A percentile compares a stretch with the other conserved stretches of the same genome.
These are phyloP conservation scores for Zingel zingel DNA, from an alignment of 2,113 vertebrate species.

Conservation along the genomic window DNA sequence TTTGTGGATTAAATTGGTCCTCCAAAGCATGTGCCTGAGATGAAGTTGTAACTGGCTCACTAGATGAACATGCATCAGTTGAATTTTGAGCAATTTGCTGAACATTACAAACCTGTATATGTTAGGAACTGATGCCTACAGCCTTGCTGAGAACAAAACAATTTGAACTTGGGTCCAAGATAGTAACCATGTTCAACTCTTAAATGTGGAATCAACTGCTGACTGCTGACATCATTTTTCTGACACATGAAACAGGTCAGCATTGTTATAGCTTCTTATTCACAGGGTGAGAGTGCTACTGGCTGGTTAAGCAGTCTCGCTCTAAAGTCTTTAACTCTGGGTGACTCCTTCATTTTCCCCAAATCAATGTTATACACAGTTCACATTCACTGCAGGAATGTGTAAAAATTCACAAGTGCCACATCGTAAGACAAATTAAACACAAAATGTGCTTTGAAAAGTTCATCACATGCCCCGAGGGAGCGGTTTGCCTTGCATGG, in stretches of 20 bases:
- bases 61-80: conserved; percentile 25
- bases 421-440: no score
- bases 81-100: conserved; percentile 27
- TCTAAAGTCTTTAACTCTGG: no score
- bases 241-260: background rate
- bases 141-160: conserved; percentile 48
- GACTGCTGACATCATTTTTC: conserved; percentile 18
- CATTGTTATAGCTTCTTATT: no score
- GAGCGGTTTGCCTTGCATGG: no score
- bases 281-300: no score
- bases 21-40: conserved; percentile 9
- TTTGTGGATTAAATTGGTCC: conserved; percentile 4
- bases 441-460: no score
- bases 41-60: conserved; percentile 16
- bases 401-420: no score
- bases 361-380: no score
- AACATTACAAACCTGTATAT: conserved; percentile 55
- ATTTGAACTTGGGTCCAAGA: conserved; percentile 44
- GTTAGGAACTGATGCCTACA: conserved; percentile 44
- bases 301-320: no score
- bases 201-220: conserved; percentile 54
- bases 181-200: conserved; percentile 53
- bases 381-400: no score
- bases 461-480: no score
- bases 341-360: no score